Evolutionary conservation across 92 coral and sea anemone genomes (phyloP).

Genomic region (Parazoanthus swiftii): DNA sequence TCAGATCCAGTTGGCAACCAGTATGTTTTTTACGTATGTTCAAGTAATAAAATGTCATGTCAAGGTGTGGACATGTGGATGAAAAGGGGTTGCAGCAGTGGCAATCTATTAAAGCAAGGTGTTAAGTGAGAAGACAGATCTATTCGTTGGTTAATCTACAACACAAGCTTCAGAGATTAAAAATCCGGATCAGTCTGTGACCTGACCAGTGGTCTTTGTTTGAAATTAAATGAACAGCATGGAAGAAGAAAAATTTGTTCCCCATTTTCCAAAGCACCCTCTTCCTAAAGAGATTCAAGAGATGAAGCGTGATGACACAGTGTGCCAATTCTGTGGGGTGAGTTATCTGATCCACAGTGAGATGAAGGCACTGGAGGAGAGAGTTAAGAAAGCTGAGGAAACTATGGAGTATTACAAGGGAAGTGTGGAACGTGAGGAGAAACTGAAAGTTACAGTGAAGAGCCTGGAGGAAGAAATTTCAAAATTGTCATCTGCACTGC

Average conservation of each 20-base stretch:
- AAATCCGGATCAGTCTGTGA: too few species aligned
- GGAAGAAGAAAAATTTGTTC: conserved; percentile 53
- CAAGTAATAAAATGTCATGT: background rate
- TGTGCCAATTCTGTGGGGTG: conserved; percentile 98
- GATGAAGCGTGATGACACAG: conserved; percentile 91
- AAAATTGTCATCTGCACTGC: conserved; percentile 66
- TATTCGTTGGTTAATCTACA: background rate
- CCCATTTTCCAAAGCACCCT: conserved; percentile 85
- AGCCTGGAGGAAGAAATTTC: conserved; percentile 73
- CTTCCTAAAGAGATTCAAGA: conserved; percentile 85
- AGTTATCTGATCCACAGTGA: conserved; percentile 98
- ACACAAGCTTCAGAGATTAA: background rate
- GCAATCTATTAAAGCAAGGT: background rate
- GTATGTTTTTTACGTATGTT: too few species aligned
- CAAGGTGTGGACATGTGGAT: background rate
- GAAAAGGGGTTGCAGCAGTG: background rate
- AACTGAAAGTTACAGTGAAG: conserved; percentile 70
- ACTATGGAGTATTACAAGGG: conserved; percentile 91
- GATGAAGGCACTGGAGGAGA: conserved; percentile 89
- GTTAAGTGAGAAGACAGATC: background rate
- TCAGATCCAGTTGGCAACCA: background rate
- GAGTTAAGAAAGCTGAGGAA: conserved; percentile 86
- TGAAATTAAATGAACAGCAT: conserved; percentile 5
- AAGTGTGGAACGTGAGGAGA: conserved; percentile 90
- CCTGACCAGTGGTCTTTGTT: background rate